These are phyloP conservation scores for Clupea harengus DNA, from an alignment of 2,113 vertebrate genomes.

Conservation along the genomic window DNA sequence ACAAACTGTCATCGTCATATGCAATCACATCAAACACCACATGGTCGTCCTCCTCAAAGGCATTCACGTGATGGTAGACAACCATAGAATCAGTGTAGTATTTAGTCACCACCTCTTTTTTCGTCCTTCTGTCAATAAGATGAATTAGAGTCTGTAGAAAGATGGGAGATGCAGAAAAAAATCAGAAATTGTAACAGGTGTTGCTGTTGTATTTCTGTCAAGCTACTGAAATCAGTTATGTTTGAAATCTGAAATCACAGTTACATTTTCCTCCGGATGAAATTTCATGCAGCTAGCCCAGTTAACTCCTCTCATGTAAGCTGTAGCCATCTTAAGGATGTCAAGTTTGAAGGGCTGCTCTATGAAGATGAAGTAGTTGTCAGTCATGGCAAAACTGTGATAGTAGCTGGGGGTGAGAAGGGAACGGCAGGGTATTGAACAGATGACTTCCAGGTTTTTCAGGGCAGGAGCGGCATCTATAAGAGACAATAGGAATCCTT, in stretches of 20 bases:
- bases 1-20: slow-evolving; percentile 81
- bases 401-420: slow-evolving; percentile 89
- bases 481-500: neutral
- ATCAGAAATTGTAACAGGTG: neutral
- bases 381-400: slow-evolving; percentile 91
- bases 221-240: neutral
- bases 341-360: slow-evolving; percentile 91
- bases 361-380: slow-evolving; percentile 87
- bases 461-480: slow-evolving; percentile 48
- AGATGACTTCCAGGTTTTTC: slow-evolving; percentile 79
- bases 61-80: slow-evolving; percentile 89
- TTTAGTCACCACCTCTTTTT: slow-evolving; percentile 74
- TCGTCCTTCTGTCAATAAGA: slow-evolving; percentile 82
- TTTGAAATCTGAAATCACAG: neutral
- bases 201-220: neutral
- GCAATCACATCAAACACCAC: slow-evolving; percentile 84
- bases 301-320: slow-evolving; percentile 84
- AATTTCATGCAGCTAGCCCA: slow-evolving; percentile 90
- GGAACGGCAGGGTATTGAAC: slow-evolving; percentile 78
- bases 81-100: slow-evolving; percentile 80
- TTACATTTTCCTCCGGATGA: slow-evolving; percentile 83
- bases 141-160: slow-evolving; percentile 84
- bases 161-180: slow-evolving; percentile 31
- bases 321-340: slow-evolving; percentile 88
- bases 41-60: slow-evolving; percentile 86